phyloP scores from a whole-genome alignment of 2,888 invertebrate species.

The Torymus texanus region DNA sequence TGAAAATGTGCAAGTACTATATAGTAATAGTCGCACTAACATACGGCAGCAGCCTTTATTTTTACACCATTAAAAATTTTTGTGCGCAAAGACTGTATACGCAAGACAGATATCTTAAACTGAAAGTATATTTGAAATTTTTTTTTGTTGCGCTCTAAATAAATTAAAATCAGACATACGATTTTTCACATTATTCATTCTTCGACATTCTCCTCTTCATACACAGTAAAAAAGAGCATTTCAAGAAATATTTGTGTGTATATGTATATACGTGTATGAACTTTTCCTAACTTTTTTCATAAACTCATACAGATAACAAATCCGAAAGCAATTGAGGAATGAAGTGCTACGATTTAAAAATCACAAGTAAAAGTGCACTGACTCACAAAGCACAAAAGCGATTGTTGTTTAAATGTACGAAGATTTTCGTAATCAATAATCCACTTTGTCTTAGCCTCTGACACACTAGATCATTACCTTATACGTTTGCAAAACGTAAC shows the following conservation, averaged over 20 bases:
- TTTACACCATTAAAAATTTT: constrained; percentile 10
- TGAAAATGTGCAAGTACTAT: constrained; percentile 21
- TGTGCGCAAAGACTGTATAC: constrained; percentile 33
- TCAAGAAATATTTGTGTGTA: constrained; percentile 34
- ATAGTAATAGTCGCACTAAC: constrained; percentile 6
- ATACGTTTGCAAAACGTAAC: constrained; percentile 51
- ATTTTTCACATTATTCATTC: constrained; percentile 25
- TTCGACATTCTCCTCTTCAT: constrained; percentile 28
- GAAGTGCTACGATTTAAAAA: constrained; percentile 49
- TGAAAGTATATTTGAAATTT: constrained; percentile 22
- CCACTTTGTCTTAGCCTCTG: constrained; percentile 55
- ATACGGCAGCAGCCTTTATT: not conserved
- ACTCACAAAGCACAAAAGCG: constrained; percentile 54
- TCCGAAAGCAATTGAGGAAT: constrained; percentile 51
- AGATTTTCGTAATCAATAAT: constrained; percentile 46
- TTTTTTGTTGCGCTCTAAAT: constrained; percentile 48
- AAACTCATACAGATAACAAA: constrained; percentile 46
- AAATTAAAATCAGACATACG: constrained; percentile 46
- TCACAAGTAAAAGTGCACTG: constrained; percentile 52
- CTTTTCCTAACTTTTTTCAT: constrained; percentile 3
- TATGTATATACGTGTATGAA: constrained; percentile 41
- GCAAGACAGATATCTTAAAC: constrained; percentile 32
- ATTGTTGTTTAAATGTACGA: constrained; percentile 45
- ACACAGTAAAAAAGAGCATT: constrained; percentile 49
- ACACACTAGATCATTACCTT: constrained; percentile 58